These are phyloP conservation scores for Paragorgia papillata DNA, from an alignment of 92 coral and sea anemone species.

Conservation along the genomic window DNA sequence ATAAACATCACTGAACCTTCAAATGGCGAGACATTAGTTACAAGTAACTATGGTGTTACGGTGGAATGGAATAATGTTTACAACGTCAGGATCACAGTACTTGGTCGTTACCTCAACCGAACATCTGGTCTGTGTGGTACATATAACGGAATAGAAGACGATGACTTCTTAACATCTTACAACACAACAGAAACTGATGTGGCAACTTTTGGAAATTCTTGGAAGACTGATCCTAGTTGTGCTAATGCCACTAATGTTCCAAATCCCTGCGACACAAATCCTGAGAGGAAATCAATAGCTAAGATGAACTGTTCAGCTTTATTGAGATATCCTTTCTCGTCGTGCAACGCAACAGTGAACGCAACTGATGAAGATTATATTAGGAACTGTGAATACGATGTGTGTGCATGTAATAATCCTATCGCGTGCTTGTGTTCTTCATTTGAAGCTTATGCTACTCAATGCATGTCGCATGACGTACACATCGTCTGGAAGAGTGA, in stretches of 20 bases:
- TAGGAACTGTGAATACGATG: constrained; percentile 10
- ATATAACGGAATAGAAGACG: constrained; percentile 2
- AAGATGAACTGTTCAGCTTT: constrained; percentile 28
- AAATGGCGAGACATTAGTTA: constrained; percentile 2
- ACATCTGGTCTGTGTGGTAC: constrained; percentile 41
- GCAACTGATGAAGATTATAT: constrained; percentile 4
- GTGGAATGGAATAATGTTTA: constrained; percentile 20
- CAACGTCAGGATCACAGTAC: constrained; percentile 7
- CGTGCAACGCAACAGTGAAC: constrained; percentile 4
- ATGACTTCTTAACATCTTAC: constrained; percentile 15
- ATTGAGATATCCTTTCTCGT: not conserved
- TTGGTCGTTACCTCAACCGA: constrained; percentile 22
- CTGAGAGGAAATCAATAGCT: constrained; percentile 7
- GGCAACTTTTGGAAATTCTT: constrained; percentile 26
- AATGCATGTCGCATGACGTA: not conserved
- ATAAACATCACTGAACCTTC: not conserved
- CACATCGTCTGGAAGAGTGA: not conserved
- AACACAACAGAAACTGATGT: not conserved
- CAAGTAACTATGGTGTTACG: constrained; percentile 30
- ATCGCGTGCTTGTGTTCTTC: not conserved
- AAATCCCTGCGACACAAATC: constrained; percentile 4
- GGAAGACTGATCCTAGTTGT: constrained; percentile 30
- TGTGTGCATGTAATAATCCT: constrained; percentile 10
- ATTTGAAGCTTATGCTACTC: not conserved
- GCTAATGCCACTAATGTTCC: constrained; percentile 12